phyloP scores from a whole-genome alignment of 2,888 invertebrate species.

The Cosmia trapezina region DNA sequence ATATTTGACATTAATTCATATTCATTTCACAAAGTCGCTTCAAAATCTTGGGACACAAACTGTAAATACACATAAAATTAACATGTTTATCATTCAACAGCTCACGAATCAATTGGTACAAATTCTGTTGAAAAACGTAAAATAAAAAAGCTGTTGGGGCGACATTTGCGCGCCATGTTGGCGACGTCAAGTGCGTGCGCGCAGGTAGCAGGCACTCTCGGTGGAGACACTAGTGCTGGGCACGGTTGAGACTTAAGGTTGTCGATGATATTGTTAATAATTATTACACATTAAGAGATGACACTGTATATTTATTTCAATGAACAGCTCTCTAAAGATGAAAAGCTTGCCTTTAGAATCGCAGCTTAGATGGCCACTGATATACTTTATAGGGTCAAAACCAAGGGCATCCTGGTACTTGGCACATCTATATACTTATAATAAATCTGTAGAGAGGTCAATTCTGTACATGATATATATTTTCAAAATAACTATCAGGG shows the following conservation, averaged over 20 bases:
- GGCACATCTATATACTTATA: too few relatives aligned
- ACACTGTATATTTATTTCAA: too few relatives aligned
- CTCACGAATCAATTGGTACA: constrained; percentile 64
- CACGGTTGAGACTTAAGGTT: background rate
- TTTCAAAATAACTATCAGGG: too few relatives aligned
- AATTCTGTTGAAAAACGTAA: constrained; percentile 63
- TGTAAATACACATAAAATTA: constrained; percentile 28
- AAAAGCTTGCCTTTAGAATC: too few relatives aligned
- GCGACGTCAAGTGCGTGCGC: constrained; percentile 77
- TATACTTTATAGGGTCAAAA: too few relatives aligned
- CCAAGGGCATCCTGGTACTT: too few relatives aligned
- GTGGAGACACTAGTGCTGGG: constrained; percentile 60
- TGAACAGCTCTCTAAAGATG: too few relatives aligned
- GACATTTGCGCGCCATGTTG: constrained; percentile 76
- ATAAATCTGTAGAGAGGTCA: too few relatives aligned
- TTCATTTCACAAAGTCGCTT: background rate
- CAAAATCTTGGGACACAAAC: background rate
- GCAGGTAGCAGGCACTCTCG: constrained; percentile 72
- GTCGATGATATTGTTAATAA: background rate
- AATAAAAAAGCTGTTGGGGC: constrained; percentile 61
- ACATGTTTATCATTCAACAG: constrained; percentile 62
- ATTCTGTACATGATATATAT: too few relatives aligned
- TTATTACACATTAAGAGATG: too few relatives aligned
- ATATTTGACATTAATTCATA: background rate
- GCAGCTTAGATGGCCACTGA: too few relatives aligned